These are phyloP conservation scores for Chromobotia macracanthus DNA, from an alignment of 2,797 vertebrate species.

Conservation along the genomic window DNA sequence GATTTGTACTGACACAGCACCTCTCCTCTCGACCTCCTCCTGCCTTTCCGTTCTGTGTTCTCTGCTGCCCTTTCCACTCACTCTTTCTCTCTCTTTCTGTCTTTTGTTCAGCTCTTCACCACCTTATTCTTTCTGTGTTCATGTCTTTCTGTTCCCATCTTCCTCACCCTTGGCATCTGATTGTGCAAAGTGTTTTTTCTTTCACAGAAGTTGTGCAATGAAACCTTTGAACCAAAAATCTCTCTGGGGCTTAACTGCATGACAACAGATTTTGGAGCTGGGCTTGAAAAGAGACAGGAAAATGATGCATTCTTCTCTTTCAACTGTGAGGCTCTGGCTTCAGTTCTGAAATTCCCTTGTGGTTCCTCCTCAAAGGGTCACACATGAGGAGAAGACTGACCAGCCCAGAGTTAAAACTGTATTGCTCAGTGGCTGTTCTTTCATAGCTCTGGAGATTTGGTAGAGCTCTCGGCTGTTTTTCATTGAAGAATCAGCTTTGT, in stretches of 20 bases:
- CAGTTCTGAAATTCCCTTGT: conserved; percentile 10
- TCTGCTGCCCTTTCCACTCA: neutral
- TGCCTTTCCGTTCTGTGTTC: neutral
- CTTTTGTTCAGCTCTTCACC: neutral
- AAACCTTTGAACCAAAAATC: conserved; percentile 28
- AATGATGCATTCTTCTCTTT: conserved; percentile 30
- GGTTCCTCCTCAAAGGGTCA: conserved; percentile 15
- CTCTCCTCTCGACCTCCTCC: neutral
- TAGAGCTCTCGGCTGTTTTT: neutral
- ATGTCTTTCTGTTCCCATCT: conserved; percentile 20
- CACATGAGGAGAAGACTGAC: conserved; percentile 25
- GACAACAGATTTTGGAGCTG: conserved; percentile 27
- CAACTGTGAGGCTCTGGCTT: conserved; percentile 23
- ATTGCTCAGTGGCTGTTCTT: neutral
- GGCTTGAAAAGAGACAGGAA: neutral
- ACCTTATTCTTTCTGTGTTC: neutral
- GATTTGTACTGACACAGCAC: conserved; percentile 38
- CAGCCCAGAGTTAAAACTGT: neutral
- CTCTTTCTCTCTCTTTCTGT: neutral
- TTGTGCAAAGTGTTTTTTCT: conserved; percentile 16
- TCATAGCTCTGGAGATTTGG: neutral
- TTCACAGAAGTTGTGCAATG: conserved; percentile 8
- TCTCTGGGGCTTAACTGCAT: conserved; percentile 24
- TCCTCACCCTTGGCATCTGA: conserved; percentile 17
- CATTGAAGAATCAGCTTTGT: neutral